A percentile compares a stretch with the other conserved stretches of the same genome.
These are phyloP conservation scores for Hexactinellida sp. DNA, from an alignment of 37 sponge, comb jelly and placozoan species.

Conservation along the genomic window DNA sequence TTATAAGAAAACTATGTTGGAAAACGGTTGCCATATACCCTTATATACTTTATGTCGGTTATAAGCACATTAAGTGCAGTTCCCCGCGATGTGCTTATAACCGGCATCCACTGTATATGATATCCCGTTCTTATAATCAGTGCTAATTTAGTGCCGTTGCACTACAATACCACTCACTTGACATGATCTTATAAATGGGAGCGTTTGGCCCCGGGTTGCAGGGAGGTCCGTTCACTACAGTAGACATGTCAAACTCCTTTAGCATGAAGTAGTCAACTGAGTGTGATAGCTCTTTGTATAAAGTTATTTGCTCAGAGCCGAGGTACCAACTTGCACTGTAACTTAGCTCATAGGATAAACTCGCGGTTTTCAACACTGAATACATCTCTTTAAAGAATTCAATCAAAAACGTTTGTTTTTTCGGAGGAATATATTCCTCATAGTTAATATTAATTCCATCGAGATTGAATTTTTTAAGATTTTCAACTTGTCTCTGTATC, in stretches of 20 bases:
- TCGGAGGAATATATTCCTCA: not conserved
- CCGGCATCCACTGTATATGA: too few species aligned
- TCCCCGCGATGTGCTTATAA: too few species aligned
- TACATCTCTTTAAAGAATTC: not conserved
- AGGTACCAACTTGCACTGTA: not conserved
- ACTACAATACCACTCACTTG: slow-evolving; percentile 8
- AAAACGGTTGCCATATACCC: too few species aligned
- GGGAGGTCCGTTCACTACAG: not conserved
- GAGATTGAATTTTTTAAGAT: not conserved
- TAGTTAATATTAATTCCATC: not conserved
- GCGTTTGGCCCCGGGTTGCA: not conserved
- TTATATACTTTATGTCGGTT: too few species aligned
- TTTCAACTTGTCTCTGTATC: not conserved
- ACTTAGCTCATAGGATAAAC: not conserved
- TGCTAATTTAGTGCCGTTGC: too few species aligned
- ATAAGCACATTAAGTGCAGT: too few species aligned
- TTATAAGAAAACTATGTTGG: too few species aligned
- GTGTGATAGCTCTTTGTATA: not conserved
- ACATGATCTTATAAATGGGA: slow-evolving; percentile 2
- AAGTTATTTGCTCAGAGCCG: not conserved
- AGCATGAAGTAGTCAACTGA: not conserved
- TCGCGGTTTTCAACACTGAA: slow-evolving; percentile 11
- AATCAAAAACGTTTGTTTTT: not conserved
- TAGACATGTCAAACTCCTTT: not conserved
- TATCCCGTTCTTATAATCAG: too few species aligned